Base-by-base conservation (phyloP, 2,113 vertebrate species). In the Macquaria ambigua region DNA sequence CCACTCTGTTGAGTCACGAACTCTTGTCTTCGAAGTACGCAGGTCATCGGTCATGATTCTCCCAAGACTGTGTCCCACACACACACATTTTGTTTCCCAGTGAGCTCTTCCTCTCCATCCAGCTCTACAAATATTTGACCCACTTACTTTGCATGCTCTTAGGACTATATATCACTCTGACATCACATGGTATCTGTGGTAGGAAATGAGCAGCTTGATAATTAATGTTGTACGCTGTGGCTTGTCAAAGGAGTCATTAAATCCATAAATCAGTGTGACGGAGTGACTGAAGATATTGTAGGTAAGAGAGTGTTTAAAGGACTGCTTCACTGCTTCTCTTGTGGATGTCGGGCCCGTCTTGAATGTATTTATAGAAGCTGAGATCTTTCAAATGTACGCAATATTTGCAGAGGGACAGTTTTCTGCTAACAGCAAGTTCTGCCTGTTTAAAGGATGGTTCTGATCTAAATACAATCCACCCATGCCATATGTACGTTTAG, bases 11-110 rank as follows among this genome's bases (percentile, higher is more conserved):
- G 58, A 79, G 79, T 37, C 50, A 14, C 66, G 12, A 68, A 78
- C 37, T 31, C 66, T 66, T 41, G 39, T 18, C 69, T 74, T 70
- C 34, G 25, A 73, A 81, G 62, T 81, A 8, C 8, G 21, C 53
- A 82, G 85, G 85, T 94, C 92, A 85, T 77, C n/a, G 82, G 83
- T 90, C 88, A 82, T 1, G 28, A 85, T 86, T 88, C 88, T 90
- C 90, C 86, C 74, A 84, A 84, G 83, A 48, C 71, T 74, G n/a
- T 20, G 25, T 87, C 75, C 37, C 80, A 75, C 70, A 79, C 31
- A 66, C 25, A 64, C 23, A 61, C 25, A 59, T 55, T 67, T 53
- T 43, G 23, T 41, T 41, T 69, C 46, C 46, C 52, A 34, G 61
- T 64, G 80, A 84, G 69, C 73, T 56, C 67, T n/a, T 66, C 74